Base-by-base conservation (phyloP, 1,140 invertebrate genomes). In the Brachionus sp. region DNA sequence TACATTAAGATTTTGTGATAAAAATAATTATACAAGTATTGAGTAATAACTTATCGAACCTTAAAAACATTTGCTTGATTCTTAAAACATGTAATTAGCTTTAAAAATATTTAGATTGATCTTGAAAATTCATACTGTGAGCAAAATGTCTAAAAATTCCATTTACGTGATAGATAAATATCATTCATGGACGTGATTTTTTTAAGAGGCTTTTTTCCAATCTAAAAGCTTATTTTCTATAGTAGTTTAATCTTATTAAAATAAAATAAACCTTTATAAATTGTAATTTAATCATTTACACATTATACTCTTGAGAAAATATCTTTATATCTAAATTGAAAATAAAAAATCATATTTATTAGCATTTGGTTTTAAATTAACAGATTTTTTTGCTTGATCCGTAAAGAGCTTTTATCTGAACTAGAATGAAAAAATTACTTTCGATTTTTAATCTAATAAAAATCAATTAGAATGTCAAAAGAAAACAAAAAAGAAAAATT, bases 21-120 rank as follows among this genome's bases (percentile, higher is more conserved):
- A 57, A 57, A 57, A 57, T 57, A 16, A 25, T 57, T 57, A 19
- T 57, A 16, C 5, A 57, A 57, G 19, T 19, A 57, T 57, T 57
- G 50, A 57, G 50, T 57, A 57, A 57, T 57, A 57, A 57, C 50
- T 57, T 57, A 57, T 57, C 50, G 50, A 57, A 57, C n/a, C 50
- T 57, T 57, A 16, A 19, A 57, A 57, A 57, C 50, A 57, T 57
- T 57, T 57, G 50, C 19, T 57, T 25, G 19, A 23, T 57, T 6
- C 50, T 57, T 19, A 19, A 50, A 57, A 57, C 50, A 57, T 57
- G 50, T 57, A 57, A 57, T 57, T 57, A 57, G 50, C 50, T 9
- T 7, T 7, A 5, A 57, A 16, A 19, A 9, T 19, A 57, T 57
- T 50, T 57, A 57, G 50, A 57, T 57, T 57, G 50, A 57, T 57